Percentiles rank a stretch among this genome's conserved stretches.
Evolutionary conservation across 2,797 vertebrate species (phyloP).

Genomic region (Esox lucius): DNA sequence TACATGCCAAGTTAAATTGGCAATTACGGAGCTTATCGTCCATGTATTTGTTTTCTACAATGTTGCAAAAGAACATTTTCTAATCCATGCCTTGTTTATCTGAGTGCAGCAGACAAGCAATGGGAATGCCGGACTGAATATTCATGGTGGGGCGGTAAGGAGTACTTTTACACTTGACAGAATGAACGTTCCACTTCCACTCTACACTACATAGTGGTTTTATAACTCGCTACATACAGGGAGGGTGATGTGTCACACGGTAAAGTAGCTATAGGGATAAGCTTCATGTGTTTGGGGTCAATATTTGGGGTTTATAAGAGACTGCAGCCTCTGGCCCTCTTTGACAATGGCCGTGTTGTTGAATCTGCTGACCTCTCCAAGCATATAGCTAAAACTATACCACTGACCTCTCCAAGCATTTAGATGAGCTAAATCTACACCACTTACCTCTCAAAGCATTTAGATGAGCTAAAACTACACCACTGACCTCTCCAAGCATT

Average conservation of each 20-base stretch:
- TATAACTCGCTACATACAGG: slow-evolving; percentile 69
- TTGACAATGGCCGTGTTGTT: slow-evolving; percentile 72
- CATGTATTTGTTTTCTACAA: slow-evolving; percentile 46
- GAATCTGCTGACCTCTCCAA: too few species aligned
- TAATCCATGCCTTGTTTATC: slow-evolving; percentile 48
- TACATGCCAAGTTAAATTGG: slow-evolving; percentile 47
- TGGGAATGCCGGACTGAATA: slow-evolving; percentile 41
- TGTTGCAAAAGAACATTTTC: slow-evolving; percentile 41
- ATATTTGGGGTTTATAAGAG: slow-evolving; percentile 72
- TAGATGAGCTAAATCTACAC: slow-evolving; percentile 3
- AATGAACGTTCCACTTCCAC: slow-evolving; percentile 56
- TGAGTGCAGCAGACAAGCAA: slow-evolving; percentile 33
- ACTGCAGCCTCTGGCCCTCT: slow-evolving; percentile 59
- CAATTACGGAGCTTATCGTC: slow-evolving; percentile 48
- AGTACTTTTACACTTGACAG: slow-evolving; percentile 41
- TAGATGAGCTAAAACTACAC: background rate
- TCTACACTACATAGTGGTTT: slow-evolving; percentile 52
- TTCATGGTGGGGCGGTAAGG: slow-evolving; percentile 20
- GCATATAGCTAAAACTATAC: too few species aligned
- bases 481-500: too few species aligned
- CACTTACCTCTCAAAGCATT: slow-evolving; percentile 41
- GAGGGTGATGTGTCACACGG: slow-evolving; percentile 46
- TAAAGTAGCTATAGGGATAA: slow-evolving; percentile 60
- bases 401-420: too few species aligned
- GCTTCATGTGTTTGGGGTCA: slow-evolving; percentile 67